These are phyloP conservation scores for Aphelenchoides besseyi DNA, from an alignment of 1,140 invertebrate species.

Conservation along the genomic window DNA sequence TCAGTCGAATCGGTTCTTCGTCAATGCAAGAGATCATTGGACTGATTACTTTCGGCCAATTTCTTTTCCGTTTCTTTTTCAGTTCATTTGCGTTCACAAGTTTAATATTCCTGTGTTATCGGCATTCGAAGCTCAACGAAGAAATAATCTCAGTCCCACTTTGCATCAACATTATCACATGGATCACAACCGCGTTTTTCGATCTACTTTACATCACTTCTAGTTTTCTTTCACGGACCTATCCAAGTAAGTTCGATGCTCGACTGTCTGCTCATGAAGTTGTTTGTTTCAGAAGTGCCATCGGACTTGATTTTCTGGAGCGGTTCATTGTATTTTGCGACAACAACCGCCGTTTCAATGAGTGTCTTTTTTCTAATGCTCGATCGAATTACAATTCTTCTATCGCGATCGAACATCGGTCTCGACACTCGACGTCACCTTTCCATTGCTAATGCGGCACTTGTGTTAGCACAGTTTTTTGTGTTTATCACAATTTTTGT, in stretches of 20 bases:
- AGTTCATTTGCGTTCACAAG: not conserved
- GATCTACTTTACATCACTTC: not conserved
- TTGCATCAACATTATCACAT: not conserved
- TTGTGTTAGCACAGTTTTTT: not conserved
- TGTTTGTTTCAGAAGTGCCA: not conserved
- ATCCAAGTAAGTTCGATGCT: not conserved
- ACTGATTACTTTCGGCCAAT: not conserved
- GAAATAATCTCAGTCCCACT: not conserved
- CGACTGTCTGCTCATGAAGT: not conserved
- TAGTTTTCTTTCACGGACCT: not conserved
- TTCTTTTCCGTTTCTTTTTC: not conserved
- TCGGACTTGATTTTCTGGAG: slow-evolving; percentile 5
- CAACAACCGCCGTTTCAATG: not conserved
- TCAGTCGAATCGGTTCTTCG: too few relatives aligned
- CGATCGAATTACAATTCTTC: not conserved
- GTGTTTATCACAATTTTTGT: not conserved
- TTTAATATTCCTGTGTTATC: not conserved
- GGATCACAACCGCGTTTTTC: not conserved
- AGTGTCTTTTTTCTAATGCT: not conserved
- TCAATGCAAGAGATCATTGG: not conserved
- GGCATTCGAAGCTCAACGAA: not conserved
- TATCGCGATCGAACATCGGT: not conserved
- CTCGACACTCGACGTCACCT: not conserved
- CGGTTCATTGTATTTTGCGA: not conserved
- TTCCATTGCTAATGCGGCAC: not conserved